These are phyloP conservation scores for Aphodius sticticus DNA, from an alignment of 2,888 invertebrate genomes.

Conservation along the genomic window DNA sequence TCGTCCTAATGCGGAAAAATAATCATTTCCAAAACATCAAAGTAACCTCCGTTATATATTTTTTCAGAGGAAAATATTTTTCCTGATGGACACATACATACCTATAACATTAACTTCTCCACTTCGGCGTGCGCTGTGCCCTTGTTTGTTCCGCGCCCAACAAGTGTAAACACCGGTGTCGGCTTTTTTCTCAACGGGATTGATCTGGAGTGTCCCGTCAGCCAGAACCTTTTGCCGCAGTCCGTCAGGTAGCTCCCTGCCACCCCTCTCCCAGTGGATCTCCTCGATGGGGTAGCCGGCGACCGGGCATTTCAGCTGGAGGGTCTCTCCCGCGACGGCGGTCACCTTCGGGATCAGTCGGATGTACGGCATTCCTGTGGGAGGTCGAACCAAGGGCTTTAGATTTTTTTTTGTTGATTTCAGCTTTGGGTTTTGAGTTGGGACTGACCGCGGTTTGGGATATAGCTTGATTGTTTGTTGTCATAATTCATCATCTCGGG, in stretches of 20 bases:
- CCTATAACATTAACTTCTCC: slow-evolving; percentile 81
- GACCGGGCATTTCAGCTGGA: slow-evolving; percentile 80
- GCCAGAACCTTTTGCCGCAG: slow-evolving; percentile 77
- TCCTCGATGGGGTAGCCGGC: slow-evolving; percentile 84
- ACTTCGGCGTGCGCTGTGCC: slow-evolving; percentile 75
- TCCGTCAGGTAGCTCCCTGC: slow-evolving; percentile 79
- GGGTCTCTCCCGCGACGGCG: slow-evolving; percentile 79
- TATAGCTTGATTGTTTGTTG: slow-evolving; percentile 13
- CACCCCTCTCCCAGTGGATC: slow-evolving; percentile 81
- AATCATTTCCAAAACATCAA: not conserved
- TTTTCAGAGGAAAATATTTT: not conserved
- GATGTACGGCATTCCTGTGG: slow-evolving; percentile 78
- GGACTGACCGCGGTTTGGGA: slow-evolving; percentile 9
- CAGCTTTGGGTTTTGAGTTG: not conserved
- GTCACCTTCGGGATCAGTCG: slow-evolving; percentile 82
- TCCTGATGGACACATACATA: slow-evolving; percentile 57
- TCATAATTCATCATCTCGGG: slow-evolving; percentile 7
- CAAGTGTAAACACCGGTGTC: slow-evolving; percentile 84
- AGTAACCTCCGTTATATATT: not conserved
- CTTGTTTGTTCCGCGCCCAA: slow-evolving; percentile 80
- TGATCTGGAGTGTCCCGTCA: slow-evolving; percentile 79
- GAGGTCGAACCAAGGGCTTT: slow-evolving; percentile 20
- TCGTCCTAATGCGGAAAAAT: no score
- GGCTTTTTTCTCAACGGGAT: slow-evolving; percentile 76
- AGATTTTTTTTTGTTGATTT: slow-evolving; percentile 26